phyloP scores from a whole-genome alignment of 1,140 invertebrate species.

The Kradibia gibbosae region DNA sequence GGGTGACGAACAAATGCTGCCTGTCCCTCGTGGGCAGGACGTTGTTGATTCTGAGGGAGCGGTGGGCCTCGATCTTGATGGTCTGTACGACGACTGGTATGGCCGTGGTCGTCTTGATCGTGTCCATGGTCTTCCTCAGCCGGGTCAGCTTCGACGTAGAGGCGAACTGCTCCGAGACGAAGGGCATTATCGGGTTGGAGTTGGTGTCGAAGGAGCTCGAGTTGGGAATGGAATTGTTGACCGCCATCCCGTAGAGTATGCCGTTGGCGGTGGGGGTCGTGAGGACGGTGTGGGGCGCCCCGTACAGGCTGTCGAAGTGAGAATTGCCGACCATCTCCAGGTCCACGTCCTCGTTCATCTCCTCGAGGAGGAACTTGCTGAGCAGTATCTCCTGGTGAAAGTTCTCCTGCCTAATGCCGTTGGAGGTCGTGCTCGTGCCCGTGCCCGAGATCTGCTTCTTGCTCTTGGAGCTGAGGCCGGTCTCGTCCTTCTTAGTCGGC shows the following conservation, averaged over 20 bases:
- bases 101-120: slow-evolving; percentile 59
- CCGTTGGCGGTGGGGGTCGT: slow-evolving; percentile 67
- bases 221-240: slow-evolving; percentile 60
- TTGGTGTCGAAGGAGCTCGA: slow-evolving; percentile 65
- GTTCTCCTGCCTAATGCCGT: slow-evolving; percentile 67
- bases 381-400: slow-evolving; percentile 70
- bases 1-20: slow-evolving; percentile 77
- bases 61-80: slow-evolving; percentile 63
- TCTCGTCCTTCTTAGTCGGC: slow-evolving; percentile 60
- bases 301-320: slow-evolving; percentile 64
- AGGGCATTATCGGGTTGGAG: slow-evolving; percentile 64
- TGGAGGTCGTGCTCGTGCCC: slow-evolving; percentile 70
- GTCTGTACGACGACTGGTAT: slow-evolving; percentile 70
- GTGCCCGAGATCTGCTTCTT: slow-evolving; percentile 70
- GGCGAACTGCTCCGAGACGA: slow-evolving; percentile 64
- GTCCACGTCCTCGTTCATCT: slow-evolving; percentile 70
- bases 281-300: slow-evolving; percentile 53
- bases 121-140: slow-evolving; percentile 63
- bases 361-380: slow-evolving; percentile 69
- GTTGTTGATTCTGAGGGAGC: slow-evolving; percentile 73
- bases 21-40: slow-evolving; percentile 78
- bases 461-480: slow-evolving; percentile 62
- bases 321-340: slow-evolving; percentile 63
- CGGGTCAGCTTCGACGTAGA: slow-evolving; percentile 66
- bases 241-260: slow-evolving; percentile 59